Evolutionary conservation across 1,140 invertebrate species (phyloP).

Genomic region (Tenebrio molitor): DNA sequence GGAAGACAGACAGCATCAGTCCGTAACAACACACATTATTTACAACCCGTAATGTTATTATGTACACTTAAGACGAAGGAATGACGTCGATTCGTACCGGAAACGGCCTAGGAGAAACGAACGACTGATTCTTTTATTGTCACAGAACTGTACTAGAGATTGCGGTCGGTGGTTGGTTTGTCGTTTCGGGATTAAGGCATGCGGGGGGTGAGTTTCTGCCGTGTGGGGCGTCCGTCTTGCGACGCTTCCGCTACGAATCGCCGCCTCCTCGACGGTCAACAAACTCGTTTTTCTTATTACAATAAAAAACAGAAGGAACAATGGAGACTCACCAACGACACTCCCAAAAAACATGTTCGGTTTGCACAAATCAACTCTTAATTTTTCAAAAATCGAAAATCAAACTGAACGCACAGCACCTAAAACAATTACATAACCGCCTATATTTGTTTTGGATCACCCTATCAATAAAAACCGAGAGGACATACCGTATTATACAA

Average conservation of each 20-base stretch:
- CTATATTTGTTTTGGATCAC: constrained; percentile 12
- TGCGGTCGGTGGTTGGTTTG: neutral
- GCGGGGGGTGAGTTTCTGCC: constrained; percentile 4
- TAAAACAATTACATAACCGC: constrained; percentile 50
- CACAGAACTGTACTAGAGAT: constrained; percentile 26
- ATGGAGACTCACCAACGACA: constrained; percentile 36
- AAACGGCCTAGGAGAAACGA: neutral
- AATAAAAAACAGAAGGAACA: constrained; percentile 39
- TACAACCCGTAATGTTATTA: constrained; percentile 65
- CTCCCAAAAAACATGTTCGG: constrained; percentile 21
- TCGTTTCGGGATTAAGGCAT: constrained; percentile 7
- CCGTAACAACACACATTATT: constrained; percentile 63
- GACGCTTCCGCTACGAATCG: constrained; percentile 19
- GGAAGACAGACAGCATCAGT: constrained; percentile 66
- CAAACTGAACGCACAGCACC: constrained; percentile 58
- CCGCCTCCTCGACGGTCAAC: constrained; percentile 17
- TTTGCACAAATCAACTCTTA: constrained; percentile 35
- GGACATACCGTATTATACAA: constrained; percentile 58
- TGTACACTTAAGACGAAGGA: constrained; percentile 57
- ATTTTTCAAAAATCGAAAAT: constrained; percentile 20
- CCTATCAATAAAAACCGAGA: constrained; percentile 38
- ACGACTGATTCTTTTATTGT: constrained; percentile 21
- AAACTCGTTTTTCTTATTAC: constrained; percentile 38
- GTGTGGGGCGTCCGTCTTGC: constrained; percentile 18
- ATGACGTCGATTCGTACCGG: constrained; percentile 24